Evolutionary conservation across 2,888 invertebrate species (phyloP), one percentile per base, ranked within the genome.

Genomic region (Arrhopalites spinosus): DNA sequence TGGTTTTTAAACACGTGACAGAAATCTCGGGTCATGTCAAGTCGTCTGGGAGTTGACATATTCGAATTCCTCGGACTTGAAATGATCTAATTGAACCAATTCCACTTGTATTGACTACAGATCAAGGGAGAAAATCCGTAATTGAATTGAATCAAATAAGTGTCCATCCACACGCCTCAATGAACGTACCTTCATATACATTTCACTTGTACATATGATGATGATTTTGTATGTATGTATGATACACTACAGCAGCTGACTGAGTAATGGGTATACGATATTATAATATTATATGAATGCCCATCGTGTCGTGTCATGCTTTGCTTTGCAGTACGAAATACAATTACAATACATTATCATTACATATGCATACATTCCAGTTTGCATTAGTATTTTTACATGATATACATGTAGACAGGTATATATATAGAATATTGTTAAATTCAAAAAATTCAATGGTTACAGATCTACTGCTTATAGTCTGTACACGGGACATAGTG

Each of bases 11-110:
- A 47, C 56, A 56, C 74, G 13, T 20, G 66, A 73, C 76, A 70
- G 73, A 69, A 74, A 76, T 78, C 77, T 77, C 64, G 73, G 80
- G 80, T 77, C 70, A 76, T 20, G n/a, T 36, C 68, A 66, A 25
- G 68, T 1, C 2, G 20, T 11, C 47, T 67, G 56, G 63, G 70
- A 68, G 63, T 77, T 74, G 43, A 11, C 47, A 77, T 61, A 75
- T 53, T 73, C 56, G 23, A 69, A 70, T 67, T 73, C 73, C 63
- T 63, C 64, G 36, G 27, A 17, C 23, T 63, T 30, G 50, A 77
- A 77, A 77, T 73, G 27, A 59, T 59, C 13, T 3, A n/a, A 30
- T 36, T 30, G 67, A 50, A 1, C 43, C 36, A 53, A 53, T 30
- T 56, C 30, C 29, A 17, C 50, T 61, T 20, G 61, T 20, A 50